phyloP scores from a whole-genome alignment of 2,113 vertebrate genomes.

The Coptodon rendalli region DNA sequence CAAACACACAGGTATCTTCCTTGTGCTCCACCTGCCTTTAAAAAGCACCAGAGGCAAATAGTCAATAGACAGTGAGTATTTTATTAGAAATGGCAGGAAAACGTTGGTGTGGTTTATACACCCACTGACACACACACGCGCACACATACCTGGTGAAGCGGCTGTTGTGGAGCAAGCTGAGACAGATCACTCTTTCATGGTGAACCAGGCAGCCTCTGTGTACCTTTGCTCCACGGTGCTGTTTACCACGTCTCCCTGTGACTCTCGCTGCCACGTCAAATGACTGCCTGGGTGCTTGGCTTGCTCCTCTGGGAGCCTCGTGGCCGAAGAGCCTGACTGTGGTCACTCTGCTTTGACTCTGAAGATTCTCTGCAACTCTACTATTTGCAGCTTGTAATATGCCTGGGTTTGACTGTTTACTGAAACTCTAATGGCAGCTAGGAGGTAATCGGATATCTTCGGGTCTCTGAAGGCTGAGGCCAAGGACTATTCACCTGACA shows the following conservation, averaged over 20 bases:
- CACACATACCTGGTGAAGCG: conserved; percentile 27
- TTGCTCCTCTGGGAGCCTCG: conserved; percentile 35
- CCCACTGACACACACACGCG: background rate
- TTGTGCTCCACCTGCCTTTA: conserved; percentile 31
- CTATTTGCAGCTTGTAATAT: background rate
- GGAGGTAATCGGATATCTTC: background rate
- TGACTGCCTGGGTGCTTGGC: conserved; percentile 35
- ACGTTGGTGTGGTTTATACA: conserved; percentile 18
- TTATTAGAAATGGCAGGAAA: conserved; percentile 46
- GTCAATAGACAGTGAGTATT: conserved; percentile 43
- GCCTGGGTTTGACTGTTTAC: background rate
- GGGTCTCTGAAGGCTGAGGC: background rate
- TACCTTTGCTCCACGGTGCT: conserved; percentile 56
- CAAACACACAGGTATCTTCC: background rate
- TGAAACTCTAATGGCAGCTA: background rate
- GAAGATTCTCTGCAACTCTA: background rate
- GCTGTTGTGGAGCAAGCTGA: conserved; percentile 43
- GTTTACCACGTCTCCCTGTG: conserved; percentile 43
- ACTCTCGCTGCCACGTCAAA: conserved; percentile 66
- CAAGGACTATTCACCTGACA: background rate
- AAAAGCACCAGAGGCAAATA: conserved; percentile 41
- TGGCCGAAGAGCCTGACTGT: conserved; percentile 17
- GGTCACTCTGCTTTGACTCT: conserved; percentile 21
- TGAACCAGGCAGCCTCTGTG: conserved; percentile 22
- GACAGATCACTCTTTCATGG: conserved; percentile 72